These are phyloP conservation scores for Pedicia rivosa DNA, from an alignment of 2,888 invertebrate genomes.

Conservation along the genomic window DNA sequence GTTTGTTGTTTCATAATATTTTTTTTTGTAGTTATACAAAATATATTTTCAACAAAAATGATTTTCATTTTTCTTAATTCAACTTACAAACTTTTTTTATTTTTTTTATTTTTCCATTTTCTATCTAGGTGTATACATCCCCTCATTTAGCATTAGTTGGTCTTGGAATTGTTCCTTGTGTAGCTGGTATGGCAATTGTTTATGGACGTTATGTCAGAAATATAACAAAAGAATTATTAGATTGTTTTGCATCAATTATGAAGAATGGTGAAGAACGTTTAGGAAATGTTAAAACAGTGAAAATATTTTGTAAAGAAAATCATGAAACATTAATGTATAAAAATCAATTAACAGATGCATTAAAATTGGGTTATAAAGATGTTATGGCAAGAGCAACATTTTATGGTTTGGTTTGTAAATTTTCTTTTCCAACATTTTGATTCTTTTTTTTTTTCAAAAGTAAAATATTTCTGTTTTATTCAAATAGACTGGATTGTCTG, in stretches of 20 bases:
- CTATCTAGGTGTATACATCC: no score
- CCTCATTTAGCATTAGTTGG: conserved; percentile 76
- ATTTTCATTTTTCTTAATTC: conserved; percentile 3
- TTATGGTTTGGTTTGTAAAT: conserved; percentile 61
- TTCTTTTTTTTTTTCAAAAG: conserved; percentile 3
- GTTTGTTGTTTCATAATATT: no score
- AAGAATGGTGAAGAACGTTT: conserved; percentile 84
- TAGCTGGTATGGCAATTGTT: conserved; percentile 65
- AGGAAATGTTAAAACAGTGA: conserved; percentile 82
- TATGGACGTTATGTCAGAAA: conserved; percentile 73
- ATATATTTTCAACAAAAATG: no score
- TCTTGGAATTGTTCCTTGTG: conserved; percentile 75
- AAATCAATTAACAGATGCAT: conserved; percentile 48
- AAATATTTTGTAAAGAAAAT: conserved; percentile 77
- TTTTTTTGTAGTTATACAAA: no score
- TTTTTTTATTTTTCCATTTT: conserved; percentile 40
- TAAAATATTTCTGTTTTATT: conserved; percentile 11
- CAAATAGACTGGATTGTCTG: conserved; percentile 66
- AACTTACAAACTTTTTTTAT: conserved; percentile 5
- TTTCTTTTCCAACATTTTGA: neutral
- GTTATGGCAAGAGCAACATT: conserved; percentile 75
- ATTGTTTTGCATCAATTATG: conserved; percentile 41
- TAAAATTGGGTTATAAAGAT: conserved; percentile 71
- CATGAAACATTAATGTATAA: conserved; percentile 57
- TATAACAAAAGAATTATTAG: conserved; percentile 68